These are phyloP conservation scores for Epinephelus coioides DNA, from an alignment of 2,797 vertebrate genomes.

Conservation along the genomic window DNA sequence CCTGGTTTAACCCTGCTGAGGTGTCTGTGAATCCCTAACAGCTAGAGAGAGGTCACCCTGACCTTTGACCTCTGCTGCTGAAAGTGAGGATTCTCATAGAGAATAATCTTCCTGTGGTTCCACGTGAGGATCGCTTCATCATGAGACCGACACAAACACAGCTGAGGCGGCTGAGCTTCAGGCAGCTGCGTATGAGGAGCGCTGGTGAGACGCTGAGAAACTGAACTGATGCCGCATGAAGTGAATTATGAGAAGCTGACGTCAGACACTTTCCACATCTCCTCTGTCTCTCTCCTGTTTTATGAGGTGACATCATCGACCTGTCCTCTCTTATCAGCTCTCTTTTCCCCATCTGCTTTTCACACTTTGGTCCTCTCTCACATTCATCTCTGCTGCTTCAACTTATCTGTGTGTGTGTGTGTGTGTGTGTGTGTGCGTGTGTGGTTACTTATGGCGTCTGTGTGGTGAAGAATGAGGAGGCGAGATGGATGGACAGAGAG, in stretches of 20 bases:
- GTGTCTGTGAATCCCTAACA: too few relatives aligned
- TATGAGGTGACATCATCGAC: constrained; percentile 71
- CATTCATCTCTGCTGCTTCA: constrained; percentile 44
- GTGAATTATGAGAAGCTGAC: constrained; percentile 68
- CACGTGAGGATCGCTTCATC: too few relatives aligned
- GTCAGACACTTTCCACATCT: constrained; percentile 65
- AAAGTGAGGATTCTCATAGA: too few relatives aligned
- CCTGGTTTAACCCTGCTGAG: too few relatives aligned
- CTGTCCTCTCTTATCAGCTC: constrained; percentile 65
- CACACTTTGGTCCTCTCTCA: constrained; percentile 49
- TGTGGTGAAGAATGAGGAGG: constrained; percentile 43
- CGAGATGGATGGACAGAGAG: constrained; percentile 37
- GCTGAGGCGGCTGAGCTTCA: constrained; percentile 23
- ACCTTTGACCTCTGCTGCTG: too few relatives aligned
- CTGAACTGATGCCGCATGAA: constrained; percentile 16
- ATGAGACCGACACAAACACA: constrained; percentile 1
- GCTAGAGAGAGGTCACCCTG: too few relatives aligned
- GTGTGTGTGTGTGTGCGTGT: constrained; percentile 21
- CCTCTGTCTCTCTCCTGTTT: constrained; percentile 33
- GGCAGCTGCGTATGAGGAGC: not conserved
- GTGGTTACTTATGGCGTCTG: constrained; percentile 68
- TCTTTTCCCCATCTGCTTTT: constrained; percentile 53
- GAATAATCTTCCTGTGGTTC: too few relatives aligned
- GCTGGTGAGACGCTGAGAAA: constrained; percentile 1
- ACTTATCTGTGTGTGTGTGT: constrained; percentile 15